Conservation (phyloP, 2,888 invertebrate genomes). For the Smittia aterrima region DNA sequence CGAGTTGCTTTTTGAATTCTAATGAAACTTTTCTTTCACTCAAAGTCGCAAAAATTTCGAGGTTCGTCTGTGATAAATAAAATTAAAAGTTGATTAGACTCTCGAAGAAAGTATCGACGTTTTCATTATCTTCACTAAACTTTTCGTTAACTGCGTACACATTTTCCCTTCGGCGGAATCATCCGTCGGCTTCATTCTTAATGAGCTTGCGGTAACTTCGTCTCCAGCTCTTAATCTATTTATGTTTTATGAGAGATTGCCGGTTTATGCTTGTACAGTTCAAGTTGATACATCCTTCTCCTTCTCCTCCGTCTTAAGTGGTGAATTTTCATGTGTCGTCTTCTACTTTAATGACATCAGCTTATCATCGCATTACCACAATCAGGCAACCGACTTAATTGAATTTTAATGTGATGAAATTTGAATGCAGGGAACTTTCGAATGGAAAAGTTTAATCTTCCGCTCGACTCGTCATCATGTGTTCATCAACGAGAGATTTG, state of each 20-base stretch:
- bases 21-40: neutral
- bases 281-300: neutral
- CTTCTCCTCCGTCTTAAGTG: constrained; percentile 1
- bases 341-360: constrained; percentile 15
- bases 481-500: neutral
- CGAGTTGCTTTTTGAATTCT: neutral
- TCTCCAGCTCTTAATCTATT: constrained; percentile 3
- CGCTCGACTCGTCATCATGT: neutral
- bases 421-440: neutral
- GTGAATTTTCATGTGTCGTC: constrained; percentile 10
- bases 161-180: too few species aligned
- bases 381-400: constrained; percentile 17
- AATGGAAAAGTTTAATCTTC: too few species aligned
- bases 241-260: constrained; percentile 12
- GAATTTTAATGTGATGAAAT: constrained; percentile 8
- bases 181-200: too few species aligned
- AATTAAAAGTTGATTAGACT: too few species aligned
- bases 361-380: constrained; percentile 27
- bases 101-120: too few species aligned
- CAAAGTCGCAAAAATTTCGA: too few species aligned
- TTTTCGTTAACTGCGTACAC: too few species aligned
- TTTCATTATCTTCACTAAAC: too few species aligned
- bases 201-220: constrained; percentile 1
- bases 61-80: too few species aligned
- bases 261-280: constrained; percentile 9